phyloP scores from a whole-genome alignment of 2,888 invertebrate species.

The Scrobipalpa atriplicella region DNA sequence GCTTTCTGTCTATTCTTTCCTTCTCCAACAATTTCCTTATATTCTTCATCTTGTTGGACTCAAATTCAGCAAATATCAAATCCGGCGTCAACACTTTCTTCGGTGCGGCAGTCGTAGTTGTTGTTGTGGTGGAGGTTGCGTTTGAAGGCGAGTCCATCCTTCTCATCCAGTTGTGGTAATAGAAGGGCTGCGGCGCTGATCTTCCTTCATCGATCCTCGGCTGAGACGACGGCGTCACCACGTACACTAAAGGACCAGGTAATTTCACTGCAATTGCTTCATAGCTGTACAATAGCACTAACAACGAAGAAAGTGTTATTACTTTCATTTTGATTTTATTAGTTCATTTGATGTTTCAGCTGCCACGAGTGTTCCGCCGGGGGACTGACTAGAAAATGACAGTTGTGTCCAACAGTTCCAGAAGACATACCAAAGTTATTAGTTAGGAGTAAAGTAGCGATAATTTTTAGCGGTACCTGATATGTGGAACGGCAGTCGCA shows the following conservation, averaged over 20 bases:
- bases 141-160: conserved; percentile 64
- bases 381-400: conserved; percentile 65
- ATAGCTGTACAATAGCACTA: conserved; percentile 51
- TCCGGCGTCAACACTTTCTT: conserved; percentile 64
- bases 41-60: conserved; percentile 62
- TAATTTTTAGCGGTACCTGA: conserved; percentile 78
- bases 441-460: conserved; percentile 63
- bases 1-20: conserved; percentile 53
- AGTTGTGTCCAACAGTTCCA: conserved; percentile 49
- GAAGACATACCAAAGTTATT: conserved; percentile 46
- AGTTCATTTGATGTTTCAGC: conserved; percentile 32
- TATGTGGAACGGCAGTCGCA: conserved; percentile 70
- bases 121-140: conserved; percentile 42
- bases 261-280: conserved; percentile 52
- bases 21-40: conserved; percentile 70
- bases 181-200: conserved; percentile 61
- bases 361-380: conserved; percentile 52
- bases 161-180: conserved; percentile 74
- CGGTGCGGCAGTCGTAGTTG: conserved; percentile 46
- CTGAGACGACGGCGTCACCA: conserved; percentile 71
- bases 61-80: conserved; percentile 76
- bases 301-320: conserved; percentile 46
- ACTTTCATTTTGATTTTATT: conserved; percentile 56
- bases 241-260: conserved; percentile 70
- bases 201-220: conserved; percentile 55